phyloP scores from a whole-genome alignment of 1,140 invertebrate species.

The Cylas formicarius region DNA sequence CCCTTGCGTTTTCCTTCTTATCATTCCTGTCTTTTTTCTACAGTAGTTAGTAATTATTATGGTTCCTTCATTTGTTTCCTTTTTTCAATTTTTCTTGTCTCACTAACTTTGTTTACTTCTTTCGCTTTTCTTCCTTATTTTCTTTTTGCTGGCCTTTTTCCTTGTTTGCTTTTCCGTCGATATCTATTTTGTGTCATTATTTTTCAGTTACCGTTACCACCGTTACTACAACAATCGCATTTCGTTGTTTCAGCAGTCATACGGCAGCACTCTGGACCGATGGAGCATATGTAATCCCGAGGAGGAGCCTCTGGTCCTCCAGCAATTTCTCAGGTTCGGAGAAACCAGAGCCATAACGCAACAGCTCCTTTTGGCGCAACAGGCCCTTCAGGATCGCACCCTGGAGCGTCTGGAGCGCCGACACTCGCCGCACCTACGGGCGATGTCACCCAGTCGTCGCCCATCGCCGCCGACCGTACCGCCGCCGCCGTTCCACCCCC shows the following conservation, averaged over 20 bases:
- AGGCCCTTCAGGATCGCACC: slow-evolving; percentile 44
- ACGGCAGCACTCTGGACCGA: slow-evolving; percentile 70
- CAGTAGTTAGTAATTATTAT: too few species aligned
- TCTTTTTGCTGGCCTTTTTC: too few species aligned
- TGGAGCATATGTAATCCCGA: slow-evolving; percentile 77
- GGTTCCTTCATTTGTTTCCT: too few species aligned
- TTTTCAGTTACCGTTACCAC: too few species aligned
- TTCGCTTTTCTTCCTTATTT: too few species aligned
- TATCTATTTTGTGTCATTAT: too few species aligned
- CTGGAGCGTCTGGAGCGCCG: slow-evolving; percentile 41
- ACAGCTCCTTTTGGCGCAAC: slow-evolving; percentile 65
- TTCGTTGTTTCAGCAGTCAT: slow-evolving; percentile 54
- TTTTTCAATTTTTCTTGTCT: too few species aligned
- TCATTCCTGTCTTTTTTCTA: too few species aligned
- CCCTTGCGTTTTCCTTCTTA: too few species aligned
- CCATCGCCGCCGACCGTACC: slow-evolving; percentile 50
- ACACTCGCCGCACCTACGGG: slow-evolving; percentile 40
- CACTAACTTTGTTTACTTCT: too few species aligned
- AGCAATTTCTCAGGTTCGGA: slow-evolving; percentile 79
- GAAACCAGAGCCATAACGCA: slow-evolving; percentile 77
- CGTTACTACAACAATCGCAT: too few species aligned
- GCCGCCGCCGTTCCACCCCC: slow-evolving; percentile 46
- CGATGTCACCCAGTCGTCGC: slow-evolving; percentile 60
- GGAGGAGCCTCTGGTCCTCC: slow-evolving; percentile 77
- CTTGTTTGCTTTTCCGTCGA: too few species aligned